phyloP scores from a whole-genome alignment of 1,140 invertebrate genomes.

The Mya arenaria region DNA sequence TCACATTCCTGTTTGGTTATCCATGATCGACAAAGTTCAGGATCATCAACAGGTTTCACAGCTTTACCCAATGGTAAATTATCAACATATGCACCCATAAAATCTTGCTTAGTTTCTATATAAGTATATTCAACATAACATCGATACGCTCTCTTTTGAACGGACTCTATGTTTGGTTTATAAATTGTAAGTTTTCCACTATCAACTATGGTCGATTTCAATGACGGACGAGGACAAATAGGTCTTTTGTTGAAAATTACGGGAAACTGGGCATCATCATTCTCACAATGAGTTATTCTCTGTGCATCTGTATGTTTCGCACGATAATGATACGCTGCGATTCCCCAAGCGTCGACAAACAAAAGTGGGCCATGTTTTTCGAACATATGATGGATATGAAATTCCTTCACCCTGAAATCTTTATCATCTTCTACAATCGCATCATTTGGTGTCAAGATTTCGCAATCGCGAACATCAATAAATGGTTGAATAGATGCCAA shows the following conservation, averaged over 20 bases:
- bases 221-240: neutral
- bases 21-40: neutral
- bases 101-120: neutral
- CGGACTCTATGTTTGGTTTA: constrained; percentile 6
- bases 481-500: neutral
- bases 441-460: neutral
- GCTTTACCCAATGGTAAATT: constrained; percentile 3
- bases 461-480: neutral
- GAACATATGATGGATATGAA: neutral
- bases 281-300: neutral
- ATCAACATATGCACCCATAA: neutral
- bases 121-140: neutral
- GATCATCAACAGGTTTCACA: neutral
- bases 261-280: neutral
- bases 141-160: constrained; percentile 1
- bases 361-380: neutral
- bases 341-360: neutral
- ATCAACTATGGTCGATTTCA: neutral
- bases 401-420: neutral
- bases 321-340: neutral
- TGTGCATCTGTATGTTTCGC: neutral
- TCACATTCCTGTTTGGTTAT: neutral
- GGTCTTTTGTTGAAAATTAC: constrained; percentile 19
- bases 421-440: neutral
- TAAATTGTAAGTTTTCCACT: neutral